Base-by-base conservation (phyloP, 2,113 vertebrate genomes). In the Eonycteris spelaea region DNA sequence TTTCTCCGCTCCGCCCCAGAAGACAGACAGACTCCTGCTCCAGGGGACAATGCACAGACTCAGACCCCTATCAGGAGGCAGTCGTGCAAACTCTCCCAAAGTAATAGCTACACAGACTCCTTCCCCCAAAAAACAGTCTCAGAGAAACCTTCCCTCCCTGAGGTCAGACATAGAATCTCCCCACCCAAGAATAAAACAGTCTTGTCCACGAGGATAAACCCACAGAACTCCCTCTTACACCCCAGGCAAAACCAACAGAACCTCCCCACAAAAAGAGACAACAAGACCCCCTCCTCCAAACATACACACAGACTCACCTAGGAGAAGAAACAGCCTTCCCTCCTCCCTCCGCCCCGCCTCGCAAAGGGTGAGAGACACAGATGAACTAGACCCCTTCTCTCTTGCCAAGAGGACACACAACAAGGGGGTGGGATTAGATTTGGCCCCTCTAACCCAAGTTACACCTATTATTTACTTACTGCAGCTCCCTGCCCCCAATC, bases 381-480 rank as follows among this genome's bases (percentile, higher is more conserved):
- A 80, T 21, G 35, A 13, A 61, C 43, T n/a, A 48, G 38, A 35
- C 7, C 43, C 59, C 33, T 11, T 22, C 38, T 73, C 35, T 80
- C 40, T 51, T 38, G 38, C 45, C 22, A 9, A 16, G 11, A 84
- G 6, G 9, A 75, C 5, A 19, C 51, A 45, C 40, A 15, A 19
- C 16, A 28, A 28, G 5, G 3, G 6, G 1, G 5, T 2, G 28
- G n/a, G 1, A 43, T 45, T 73, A 57, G 35, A 48, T 2, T 26
- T 57, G 45, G 75, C 19, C 53, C 43, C 51, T 55, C 11, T 10
- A n/a, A 38, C n/a, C 11, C 40, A 59, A 21, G 22, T 9, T 48
- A 75, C 24, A 30, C 43, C 68, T 45, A 3, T 12, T 70, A 61
- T 93, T 70, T 92, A 92, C 97, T 97, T 95, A 98, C 95, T 28